These are phyloP conservation scores for Cichladusa arquata DNA, from an alignment of 2,113 vertebrate genomes.

Conservation along the genomic window DNA sequence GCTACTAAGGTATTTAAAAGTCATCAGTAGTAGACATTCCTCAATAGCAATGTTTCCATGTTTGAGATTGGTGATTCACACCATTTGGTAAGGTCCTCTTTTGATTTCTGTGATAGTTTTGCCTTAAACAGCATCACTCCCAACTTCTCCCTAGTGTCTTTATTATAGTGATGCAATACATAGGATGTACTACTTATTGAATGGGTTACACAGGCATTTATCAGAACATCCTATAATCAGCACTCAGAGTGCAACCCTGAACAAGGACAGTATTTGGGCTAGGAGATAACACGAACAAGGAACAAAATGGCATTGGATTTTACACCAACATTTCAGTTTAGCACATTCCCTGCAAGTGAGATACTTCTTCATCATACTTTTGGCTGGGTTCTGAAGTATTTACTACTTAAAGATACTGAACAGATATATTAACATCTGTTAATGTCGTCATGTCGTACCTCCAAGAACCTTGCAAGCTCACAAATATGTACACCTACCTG, in stretches of 20 bases:
- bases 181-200: background rate
- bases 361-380: background rate
- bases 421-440: background rate
- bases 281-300: background rate
- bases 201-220: background rate
- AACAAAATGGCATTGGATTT: background rate
- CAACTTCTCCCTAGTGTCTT: background rate
- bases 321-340: background rate
- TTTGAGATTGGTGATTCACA: background rate
- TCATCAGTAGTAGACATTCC: background rate
- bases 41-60: rapidly evolving
- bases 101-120: background rate
- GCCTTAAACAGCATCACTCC: background rate
- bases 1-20: background rate
- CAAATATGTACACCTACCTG: background rate
- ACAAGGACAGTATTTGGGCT: background rate
- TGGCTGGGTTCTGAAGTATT: background rate
- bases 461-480: background rate
- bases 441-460: background rate
- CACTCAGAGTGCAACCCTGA: background rate
- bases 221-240: background rate
- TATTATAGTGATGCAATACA: background rate
- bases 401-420: background rate
- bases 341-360: background rate
- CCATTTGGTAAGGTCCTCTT: background rate